A percentile compares a stretch with the other conserved stretches of the same genome.
These are phyloP conservation scores for Cylindroiulus punctatus DNA, from an alignment of 2,888 invertebrate genomes.

Conservation along the genomic window DNA sequence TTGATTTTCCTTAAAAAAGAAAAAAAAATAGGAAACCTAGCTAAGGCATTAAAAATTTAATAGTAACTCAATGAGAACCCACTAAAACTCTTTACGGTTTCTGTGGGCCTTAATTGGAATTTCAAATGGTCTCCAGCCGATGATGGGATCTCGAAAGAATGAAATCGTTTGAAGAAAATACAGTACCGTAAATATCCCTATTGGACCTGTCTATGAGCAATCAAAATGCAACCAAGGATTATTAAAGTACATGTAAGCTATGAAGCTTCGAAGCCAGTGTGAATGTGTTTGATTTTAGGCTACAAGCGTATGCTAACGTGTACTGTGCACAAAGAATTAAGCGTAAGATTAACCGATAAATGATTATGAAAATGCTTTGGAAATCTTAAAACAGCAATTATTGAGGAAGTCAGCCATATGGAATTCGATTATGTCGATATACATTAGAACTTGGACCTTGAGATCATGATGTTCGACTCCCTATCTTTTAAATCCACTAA, in stretches of 20 bases:
- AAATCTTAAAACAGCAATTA: no score
- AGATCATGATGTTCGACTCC: no score
- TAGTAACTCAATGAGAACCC: background rate
- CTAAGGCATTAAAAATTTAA: slow-evolving; percentile 31
- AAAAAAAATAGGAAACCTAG: background rate
- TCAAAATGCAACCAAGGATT: background rate
- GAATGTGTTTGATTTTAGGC: no score
- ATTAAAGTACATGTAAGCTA: background rate
- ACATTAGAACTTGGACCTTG: no score
- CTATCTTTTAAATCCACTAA: no score
- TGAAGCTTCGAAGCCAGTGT: no score
- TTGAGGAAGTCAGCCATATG: no score
- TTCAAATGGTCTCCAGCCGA: slow-evolving; percentile 23
- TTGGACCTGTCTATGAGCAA: background rate
- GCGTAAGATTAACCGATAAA: no score
- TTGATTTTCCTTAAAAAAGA: background rate
- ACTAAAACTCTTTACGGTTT: slow-evolving; percentile 10
- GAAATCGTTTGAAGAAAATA: background rate
- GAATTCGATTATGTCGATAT: no score
- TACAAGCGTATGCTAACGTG: no score
- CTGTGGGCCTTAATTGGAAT: slow-evolving; percentile 7
- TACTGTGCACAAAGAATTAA: no score
- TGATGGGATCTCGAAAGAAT: background rate
- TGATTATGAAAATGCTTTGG: no score
- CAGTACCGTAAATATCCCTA: background rate